These are phyloP conservation scores for Anoura caudifer DNA, from an alignment of 2,113 vertebrate genomes.

Conservation along the genomic window DNA sequence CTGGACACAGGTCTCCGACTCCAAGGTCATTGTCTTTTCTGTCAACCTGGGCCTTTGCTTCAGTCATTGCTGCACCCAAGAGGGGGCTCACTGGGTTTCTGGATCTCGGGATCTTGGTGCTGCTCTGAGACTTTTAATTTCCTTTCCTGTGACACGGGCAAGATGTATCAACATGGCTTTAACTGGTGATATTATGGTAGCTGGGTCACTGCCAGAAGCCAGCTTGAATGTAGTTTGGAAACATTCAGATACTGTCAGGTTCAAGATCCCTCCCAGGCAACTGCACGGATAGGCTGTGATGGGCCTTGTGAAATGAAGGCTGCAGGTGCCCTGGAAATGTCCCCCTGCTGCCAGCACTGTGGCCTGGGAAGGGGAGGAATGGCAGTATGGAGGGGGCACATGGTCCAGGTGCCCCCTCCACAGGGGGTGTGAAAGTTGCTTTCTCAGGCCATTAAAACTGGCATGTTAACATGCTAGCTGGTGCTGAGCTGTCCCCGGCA, in stretches of 20 bases:
- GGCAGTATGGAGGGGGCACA: background rate
- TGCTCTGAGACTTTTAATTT: background rate
- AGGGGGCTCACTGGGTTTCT: background rate
- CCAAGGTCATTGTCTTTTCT: background rate
- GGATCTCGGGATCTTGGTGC: background rate
- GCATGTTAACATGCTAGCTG: background rate
- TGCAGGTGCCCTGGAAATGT: background rate
- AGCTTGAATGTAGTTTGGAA: background rate
- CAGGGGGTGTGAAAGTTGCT: background rate
- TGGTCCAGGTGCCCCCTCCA: background rate
- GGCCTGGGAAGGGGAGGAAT: background rate
- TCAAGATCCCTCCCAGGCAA: background rate
- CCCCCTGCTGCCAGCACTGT: background rate
- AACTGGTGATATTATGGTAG: background rate
- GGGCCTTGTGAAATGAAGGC: background rate
- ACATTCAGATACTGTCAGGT: background rate
- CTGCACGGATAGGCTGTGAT: too few relatives aligned
- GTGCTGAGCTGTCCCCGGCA: background rate
- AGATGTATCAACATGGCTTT: background rate
- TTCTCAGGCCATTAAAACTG: background rate
- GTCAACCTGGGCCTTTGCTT: background rate
- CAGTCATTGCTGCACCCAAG: rapidly evolving
- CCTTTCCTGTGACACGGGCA: background rate
- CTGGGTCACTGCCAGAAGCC: background rate
- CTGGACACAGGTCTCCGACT: background rate